Evolutionary conservation across 2,888 invertebrate species (phyloP).

Genomic region (Amblyjoppa proteus): DNA sequence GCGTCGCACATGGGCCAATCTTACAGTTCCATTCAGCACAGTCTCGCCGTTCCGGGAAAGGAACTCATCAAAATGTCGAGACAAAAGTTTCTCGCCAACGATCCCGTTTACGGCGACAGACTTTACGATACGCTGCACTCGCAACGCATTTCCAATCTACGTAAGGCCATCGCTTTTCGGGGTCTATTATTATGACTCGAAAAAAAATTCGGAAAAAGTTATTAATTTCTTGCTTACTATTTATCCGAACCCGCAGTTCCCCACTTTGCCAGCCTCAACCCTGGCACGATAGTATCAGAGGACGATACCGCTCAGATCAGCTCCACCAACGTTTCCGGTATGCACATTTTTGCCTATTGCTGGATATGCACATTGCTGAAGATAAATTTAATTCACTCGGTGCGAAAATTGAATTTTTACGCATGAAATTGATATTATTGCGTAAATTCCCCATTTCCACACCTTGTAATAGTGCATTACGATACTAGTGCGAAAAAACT

Average conservation of each 20-base stretch:
- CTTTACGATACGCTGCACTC: constrained; percentile 81
- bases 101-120: constrained; percentile 79
- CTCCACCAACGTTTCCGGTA: constrained; percentile 76
- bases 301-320: constrained; percentile 73
- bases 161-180: constrained; percentile 71
- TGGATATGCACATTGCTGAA: neutral
- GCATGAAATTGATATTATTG: too few relatives aligned
- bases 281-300: constrained; percentile 68
- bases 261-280: constrained; percentile 61
- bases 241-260: constrained; percentile 71
- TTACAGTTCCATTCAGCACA: constrained; percentile 79
- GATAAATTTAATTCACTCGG: too few relatives aligned
- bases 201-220: neutral
- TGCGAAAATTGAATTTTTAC: too few relatives aligned
- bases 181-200: neutral
- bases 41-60: constrained; percentile 79
- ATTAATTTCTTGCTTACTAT: neutral
- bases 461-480: neutral
- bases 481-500: too few relatives aligned
- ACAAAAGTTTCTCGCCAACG: constrained; percentile 79
- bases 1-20: constrained; percentile 79
- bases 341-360: constrained; percentile 29
- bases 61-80: constrained; percentile 77
- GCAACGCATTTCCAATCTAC: constrained; percentile 74
- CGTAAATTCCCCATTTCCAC: too few relatives aligned